Evolutionary conservation across 2,888 invertebrate genomes (phyloP), one percentile per base, ranked within the genome.

Genomic region (Cynaeus angustus): DNA sequence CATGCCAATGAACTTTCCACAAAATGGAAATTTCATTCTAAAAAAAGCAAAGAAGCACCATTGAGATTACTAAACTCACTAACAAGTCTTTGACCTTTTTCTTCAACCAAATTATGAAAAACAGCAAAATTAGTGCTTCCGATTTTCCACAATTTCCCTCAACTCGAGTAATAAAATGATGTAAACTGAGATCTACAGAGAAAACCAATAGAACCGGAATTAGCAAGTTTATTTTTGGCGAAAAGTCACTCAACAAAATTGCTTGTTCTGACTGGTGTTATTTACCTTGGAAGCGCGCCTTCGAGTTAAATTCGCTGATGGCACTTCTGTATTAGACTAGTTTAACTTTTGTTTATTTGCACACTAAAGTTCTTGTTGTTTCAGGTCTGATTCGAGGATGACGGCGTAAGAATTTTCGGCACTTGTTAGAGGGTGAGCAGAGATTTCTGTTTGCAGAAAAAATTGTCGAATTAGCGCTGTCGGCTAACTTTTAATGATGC

Each of bases 211-310:
- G 41, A 56, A 6, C 1, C 38, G 9, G 26, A 16, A 56, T 41
- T 56, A 21, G 10, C 12, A 9, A 56, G 55, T 56, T 56, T 56
- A 56, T 56, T 56, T 56, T 56, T 13, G 41, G 41, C 4, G 38
- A 9, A 53, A 53, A 56, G 55, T 53, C 53, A 53, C 53, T 53
- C 53, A 33, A 53, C 53, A 53, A 53, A 53, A 53, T 53, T 53
- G 14, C 53, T 37, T 53, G 53, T 53, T 53, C 37, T 53, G 53
- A 53, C 33, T 33, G 41, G 55, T 56, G 16, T 56, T 56, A 56
- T 56, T 56, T 56, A 56, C 26, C 41, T 56, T 56, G 7, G 53
- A 37, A 50, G 50, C 50, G 16, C 14, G 28, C 10, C 53, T 26
- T 3, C 6, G 33, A 7, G 12, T 12, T 30, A 33, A 55, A 12